Evolutionary conservation across 2,888 invertebrate species (phyloP), one percentile per base, ranked within the genome.

Genomic region (Euplexia lucipara): DNA sequence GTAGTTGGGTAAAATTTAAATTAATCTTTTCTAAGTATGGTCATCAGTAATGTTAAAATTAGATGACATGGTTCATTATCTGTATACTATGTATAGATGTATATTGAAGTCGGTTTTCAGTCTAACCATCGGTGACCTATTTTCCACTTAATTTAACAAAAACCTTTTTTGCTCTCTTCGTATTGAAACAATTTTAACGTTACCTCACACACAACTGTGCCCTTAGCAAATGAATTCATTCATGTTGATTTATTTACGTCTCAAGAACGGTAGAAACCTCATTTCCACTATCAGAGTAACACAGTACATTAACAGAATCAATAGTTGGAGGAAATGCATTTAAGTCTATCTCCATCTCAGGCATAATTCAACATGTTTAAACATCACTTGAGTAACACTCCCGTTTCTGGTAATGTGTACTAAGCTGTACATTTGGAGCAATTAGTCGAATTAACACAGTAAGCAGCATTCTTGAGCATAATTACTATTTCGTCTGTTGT

Each of bases 241-340:
- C 4, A 70, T 54, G 44, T 14, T 34, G 32, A 71, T 60, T 34
- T 56, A 47, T 51, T 44, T 34, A 54, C 16, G 26, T 42, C 26
- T 56, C 4, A 2, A 52, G 16, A 3, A 30, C 18, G 8, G 5
- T 2, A 7, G 26, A 26, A n/a, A 47, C 18, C 37, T 48, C 42
- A 59, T 39, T 42, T 48, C 8, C 26, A 52, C 48, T 66, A 48
- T 34, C 34, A 52, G 22, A 66, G 26, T 45, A 41, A 10, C 57
- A 60, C 37, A 74, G 62, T 58, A 60, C 37, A 74, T 67, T 58
- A 58, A 58, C 47, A 48, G 37, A 62, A 41, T 14, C 16, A 65
- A 58, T 32, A 42, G 4, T n/a, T 9, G 20, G 44, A 54, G 49
- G 39, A 76, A 65, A 20, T 70, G 75, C 78, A 74, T 52, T 52